Conservation (phyloP, 2,888 invertebrate genomes). For the Nezara viridula region DNA sequence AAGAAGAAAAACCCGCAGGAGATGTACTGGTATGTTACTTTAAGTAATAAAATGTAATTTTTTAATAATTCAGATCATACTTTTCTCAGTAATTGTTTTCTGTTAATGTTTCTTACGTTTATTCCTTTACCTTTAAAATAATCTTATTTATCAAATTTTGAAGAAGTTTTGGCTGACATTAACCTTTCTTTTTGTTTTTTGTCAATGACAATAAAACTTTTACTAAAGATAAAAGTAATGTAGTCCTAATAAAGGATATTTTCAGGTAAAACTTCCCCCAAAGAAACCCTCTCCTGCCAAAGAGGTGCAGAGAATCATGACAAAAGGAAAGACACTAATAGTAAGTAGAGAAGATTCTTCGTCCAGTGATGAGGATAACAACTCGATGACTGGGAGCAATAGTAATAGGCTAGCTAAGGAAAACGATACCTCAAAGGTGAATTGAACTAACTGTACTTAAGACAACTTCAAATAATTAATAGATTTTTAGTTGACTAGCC, state of each 20-base stretch:
- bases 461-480: too few relatives aligned
- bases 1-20: conserved; percentile 40
- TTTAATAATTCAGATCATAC: not conserved
- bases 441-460: too few relatives aligned
- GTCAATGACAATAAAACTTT: not conserved
- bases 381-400: not conserved
- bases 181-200: not conserved
- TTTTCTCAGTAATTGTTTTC: not conserved
- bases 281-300: conserved; percentile 41
- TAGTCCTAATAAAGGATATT: not conserved
- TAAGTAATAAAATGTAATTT: not conserved
- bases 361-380: conserved; percentile 36
- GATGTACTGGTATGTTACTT: not conserved
- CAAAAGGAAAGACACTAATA: conserved; percentile 58
- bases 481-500: too few relatives aligned
- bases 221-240: not conserved
- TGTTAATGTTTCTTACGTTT: not conserved
- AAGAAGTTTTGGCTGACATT: too few relatives aligned
- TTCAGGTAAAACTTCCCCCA: conserved; percentile 47
- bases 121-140: too few relatives aligned
- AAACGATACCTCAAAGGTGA: conserved; percentile 44
- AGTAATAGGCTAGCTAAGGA: not conserved
- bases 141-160: too few relatives aligned
- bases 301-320: conserved; percentile 47
- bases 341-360: conserved; percentile 52